Conservation (phyloP, 2,797 vertebrate species). For the Macropus fuliginosus region DNA sequence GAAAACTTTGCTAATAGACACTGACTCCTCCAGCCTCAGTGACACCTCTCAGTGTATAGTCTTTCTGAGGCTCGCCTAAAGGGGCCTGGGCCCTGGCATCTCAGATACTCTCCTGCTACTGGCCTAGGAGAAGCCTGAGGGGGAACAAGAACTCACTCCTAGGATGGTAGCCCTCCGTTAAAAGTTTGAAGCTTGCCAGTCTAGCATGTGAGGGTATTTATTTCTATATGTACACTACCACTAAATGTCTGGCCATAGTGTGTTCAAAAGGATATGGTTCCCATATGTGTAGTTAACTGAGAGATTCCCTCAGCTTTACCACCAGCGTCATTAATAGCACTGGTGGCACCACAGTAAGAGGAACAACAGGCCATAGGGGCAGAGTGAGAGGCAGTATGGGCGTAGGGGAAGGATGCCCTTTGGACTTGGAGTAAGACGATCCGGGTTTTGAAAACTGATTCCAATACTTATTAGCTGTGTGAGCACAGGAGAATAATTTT, state of each 20-base stretch:
- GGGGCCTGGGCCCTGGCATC: background rate
- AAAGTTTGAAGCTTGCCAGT: background rate
- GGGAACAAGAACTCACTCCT: slow-evolving; percentile 6
- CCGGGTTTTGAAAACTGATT: background rate
- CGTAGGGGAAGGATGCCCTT: background rate
- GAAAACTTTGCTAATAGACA: background rate
- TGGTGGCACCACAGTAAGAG: background rate
- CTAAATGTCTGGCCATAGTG: background rate
- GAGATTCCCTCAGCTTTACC: background rate
- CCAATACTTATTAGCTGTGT: background rate
- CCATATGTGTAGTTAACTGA: background rate
- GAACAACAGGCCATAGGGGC: background rate
- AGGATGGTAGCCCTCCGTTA: background rate
- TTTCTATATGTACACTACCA: background rate
- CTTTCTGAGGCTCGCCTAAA: background rate
- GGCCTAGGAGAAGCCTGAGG: background rate
- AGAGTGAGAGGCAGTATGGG: background rate
- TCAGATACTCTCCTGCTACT: background rate
- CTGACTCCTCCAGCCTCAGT: background rate
- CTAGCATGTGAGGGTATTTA: background rate
- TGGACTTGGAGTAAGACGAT: background rate
- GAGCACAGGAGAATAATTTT: background rate
- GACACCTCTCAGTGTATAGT: background rate
- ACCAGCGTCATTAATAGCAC: background rate
- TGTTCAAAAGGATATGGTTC: background rate